phyloP scores from a whole-genome alignment of 2,113 vertebrate species.

The Lophochroa leadbeateri region DNA sequence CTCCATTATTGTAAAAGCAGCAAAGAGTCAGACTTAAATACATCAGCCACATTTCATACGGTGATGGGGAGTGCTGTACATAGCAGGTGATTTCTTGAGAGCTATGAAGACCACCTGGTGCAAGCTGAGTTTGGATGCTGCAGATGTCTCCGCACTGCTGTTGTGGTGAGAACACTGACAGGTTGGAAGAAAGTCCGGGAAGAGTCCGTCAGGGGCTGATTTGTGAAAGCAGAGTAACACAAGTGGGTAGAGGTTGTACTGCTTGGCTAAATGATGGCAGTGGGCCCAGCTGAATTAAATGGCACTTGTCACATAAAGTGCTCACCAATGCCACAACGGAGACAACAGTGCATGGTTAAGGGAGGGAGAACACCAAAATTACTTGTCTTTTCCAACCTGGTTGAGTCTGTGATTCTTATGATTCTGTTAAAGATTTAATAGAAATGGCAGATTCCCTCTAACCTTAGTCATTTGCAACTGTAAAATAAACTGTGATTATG shows the following conservation, averaged over 20 bases:
- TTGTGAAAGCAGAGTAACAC: neutral
- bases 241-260: neutral
- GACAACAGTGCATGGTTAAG: neutral
- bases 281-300: neutral
- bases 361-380: neutral
- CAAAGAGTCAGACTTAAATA: neutral
- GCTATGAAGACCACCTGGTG: neutral
- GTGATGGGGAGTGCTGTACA: neutral
- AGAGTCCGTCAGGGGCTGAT: neutral
- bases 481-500: neutral
- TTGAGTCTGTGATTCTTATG: neutral
- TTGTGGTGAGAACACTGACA: neutral
- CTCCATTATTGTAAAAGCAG: neutral
- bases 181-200: neutral
- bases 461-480: neutral
- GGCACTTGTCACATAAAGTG: neutral
- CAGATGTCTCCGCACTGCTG: neutral
- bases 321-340: neutral
- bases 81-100: conserved; percentile 1
- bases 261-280: neutral
- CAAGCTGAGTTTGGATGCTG: neutral
- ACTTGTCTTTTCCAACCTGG: neutral
- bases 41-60: neutral
- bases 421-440: neutral
- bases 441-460: neutral